These are phyloP conservation scores for Eupsilia transversa DNA, from an alignment of 2,888 invertebrate species.

Conservation along the genomic window DNA sequence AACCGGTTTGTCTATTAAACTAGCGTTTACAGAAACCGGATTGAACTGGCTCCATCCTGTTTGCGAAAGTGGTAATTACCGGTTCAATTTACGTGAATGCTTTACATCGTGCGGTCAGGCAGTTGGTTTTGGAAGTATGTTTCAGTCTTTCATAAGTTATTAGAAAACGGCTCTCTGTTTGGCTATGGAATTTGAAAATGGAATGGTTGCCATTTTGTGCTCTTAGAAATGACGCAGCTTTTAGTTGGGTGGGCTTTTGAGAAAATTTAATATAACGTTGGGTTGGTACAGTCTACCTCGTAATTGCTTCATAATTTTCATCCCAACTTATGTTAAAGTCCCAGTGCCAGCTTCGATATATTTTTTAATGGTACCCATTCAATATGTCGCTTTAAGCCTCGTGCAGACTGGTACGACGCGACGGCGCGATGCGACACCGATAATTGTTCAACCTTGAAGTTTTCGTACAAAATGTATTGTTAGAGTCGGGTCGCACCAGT, in stretches of 20 bases:
- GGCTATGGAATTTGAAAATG: conserved; percentile 13
- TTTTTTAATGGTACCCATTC: too few species aligned
- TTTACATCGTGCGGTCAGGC: conserved; percentile 55
- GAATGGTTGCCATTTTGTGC: conserved; percentile 26
- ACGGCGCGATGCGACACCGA: too few species aligned
- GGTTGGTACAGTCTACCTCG: not conserved
- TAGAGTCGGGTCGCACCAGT: too few species aligned
- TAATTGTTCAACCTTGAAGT: too few species aligned
- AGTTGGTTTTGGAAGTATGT: conserved; percentile 44
- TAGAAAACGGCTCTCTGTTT: conserved; percentile 30
- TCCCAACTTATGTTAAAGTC: too few species aligned
- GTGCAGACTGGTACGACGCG: too few species aligned
- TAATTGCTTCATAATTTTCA: too few species aligned
- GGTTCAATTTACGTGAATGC: conserved; percentile 67
- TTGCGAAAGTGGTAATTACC: conserved; percentile 74
- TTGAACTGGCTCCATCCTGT: conserved; percentile 68
- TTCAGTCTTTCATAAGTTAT: conserved; percentile 48
- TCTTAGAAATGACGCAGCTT: conserved; percentile 10
- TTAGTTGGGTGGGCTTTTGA: conserved; percentile 1
- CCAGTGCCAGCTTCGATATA: too few species aligned
- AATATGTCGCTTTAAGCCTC: too few species aligned
- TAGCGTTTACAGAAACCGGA: conserved; percentile 65
- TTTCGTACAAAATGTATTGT: too few species aligned
- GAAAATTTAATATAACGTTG: not conserved
- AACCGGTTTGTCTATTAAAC: conserved; percentile 61